Conservation (phyloP, 2,113 vertebrate species). For the Clinocottus analis region DNA sequence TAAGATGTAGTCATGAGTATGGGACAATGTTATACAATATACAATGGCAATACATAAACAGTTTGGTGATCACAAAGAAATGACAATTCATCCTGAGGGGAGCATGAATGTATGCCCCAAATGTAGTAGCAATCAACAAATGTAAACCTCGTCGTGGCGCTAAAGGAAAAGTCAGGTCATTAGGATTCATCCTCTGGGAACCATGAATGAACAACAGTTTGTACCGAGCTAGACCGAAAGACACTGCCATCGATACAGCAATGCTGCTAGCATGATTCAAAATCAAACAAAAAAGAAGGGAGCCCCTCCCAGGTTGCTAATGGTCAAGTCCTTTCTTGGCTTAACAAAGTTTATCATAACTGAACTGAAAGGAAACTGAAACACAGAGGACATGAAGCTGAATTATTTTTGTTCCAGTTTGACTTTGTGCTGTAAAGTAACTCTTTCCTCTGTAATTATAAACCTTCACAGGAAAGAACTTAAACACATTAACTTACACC, state of each 20-base stretch:
- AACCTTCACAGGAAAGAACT: slow-evolving; percentile 25
- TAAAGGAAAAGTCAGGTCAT: background rate
- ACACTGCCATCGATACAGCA: background rate
- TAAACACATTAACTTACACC: slow-evolving; percentile 17
- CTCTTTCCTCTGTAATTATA: slow-evolving; percentile 25
- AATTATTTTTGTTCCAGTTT: slow-evolving; percentile 1
- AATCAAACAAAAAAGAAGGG: background rate
- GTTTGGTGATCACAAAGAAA: background rate
- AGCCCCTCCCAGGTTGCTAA: background rate
- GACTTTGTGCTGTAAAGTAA: slow-evolving; percentile 3
- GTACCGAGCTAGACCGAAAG: background rate
- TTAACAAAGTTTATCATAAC: background rate
- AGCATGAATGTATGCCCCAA: background rate
- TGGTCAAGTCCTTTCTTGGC: background rate
- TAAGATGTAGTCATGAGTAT: background rate
- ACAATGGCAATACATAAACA: background rate
- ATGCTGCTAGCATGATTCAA: background rate
- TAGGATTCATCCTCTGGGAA: background rate
- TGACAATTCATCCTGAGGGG: background rate
- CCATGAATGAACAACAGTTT: background rate
- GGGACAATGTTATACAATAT: background rate
- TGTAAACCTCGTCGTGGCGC: background rate
- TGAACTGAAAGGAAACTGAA: slow-evolving; percentile 9
- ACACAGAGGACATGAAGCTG: background rate
- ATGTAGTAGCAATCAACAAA: background rate